These are phyloP conservation scores for Myoxocephalus aenaeus DNA, from an alignment of 2,797 vertebrate genomes.

Conservation along the genomic window DNA sequence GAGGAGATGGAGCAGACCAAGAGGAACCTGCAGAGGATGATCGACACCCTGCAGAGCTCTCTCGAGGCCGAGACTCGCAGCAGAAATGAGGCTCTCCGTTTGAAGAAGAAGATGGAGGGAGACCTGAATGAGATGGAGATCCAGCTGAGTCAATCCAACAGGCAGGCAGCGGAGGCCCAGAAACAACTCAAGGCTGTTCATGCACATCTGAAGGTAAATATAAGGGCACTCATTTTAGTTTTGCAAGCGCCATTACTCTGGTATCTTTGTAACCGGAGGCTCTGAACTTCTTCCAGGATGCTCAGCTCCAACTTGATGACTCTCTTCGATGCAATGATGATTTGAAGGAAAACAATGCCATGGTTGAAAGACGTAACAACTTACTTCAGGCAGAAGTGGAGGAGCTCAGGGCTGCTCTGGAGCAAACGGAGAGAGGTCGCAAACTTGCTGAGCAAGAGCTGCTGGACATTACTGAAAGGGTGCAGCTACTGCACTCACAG, in stretches of 20 bases:
- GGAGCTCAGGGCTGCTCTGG: conserved; percentile 84
- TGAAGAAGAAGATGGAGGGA: conserved; percentile 91
- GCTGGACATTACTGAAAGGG: conserved; percentile 81
- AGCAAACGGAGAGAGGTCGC: conserved; percentile 83
- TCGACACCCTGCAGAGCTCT: conserved; percentile 86
- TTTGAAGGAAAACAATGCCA: conserved; percentile 77
- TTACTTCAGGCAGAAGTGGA: conserved; percentile 83
- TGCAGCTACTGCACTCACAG: conserved; percentile 85
- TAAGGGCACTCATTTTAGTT: neutral
- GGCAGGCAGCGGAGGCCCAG: conserved; percentile 86
- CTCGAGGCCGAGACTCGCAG: conserved; percentile 84
- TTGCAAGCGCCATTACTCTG: neutral
- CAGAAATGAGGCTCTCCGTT: conserved; percentile 85
- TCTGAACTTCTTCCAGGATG: conserved; percentile 64
- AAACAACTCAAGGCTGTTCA: conserved; percentile 87
- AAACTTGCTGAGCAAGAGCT: conserved; percentile 81
- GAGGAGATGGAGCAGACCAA: conserved; percentile 93
- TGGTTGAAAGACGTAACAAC: conserved; percentile 80
- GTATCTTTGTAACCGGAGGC: neutral
- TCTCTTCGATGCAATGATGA: conserved; percentile 71
- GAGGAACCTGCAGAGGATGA: conserved; percentile 88
- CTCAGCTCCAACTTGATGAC: conserved; percentile 82
- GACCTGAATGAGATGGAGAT: conserved; percentile 94
- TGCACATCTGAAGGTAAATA: conserved; percentile 83
- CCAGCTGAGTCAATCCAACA: conserved; percentile 87